phyloP scores from a whole-genome alignment of 2,113 vertebrate species.

The Eptatretus burgeri region DNA sequence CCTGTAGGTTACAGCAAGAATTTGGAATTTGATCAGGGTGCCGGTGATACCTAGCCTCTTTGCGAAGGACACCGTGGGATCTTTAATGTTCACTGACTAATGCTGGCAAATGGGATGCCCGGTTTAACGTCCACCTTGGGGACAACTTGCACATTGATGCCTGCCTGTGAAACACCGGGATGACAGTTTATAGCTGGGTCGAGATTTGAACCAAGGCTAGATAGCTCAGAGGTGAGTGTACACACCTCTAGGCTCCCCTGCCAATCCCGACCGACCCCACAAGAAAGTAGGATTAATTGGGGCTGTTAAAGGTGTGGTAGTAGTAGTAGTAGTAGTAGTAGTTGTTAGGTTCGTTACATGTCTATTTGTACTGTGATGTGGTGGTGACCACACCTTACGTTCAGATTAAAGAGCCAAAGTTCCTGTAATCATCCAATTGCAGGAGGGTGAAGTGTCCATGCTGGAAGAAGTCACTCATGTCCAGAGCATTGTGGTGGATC shows the following conservation, averaged over 20 bases:
- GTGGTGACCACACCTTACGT: not conserved
- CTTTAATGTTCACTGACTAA: no score
- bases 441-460: slow-evolving; percentile 42
- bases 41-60: no score
- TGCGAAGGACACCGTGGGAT: no score
- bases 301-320: not conserved
- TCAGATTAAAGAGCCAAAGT: not conserved
- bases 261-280: not conserved
- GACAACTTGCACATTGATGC: no score
- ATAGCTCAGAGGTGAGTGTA: not conserved
- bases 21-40: no score
- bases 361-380: slow-evolving; percentile 4
- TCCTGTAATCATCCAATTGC: not conserved
- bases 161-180: no score
- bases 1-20: no score
- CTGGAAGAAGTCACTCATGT: slow-evolving; percentile 37
- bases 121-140: no score
- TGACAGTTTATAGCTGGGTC: no score
- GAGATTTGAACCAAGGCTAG: not conserved
- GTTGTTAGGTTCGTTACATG: not conserved
- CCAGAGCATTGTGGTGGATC: slow-evolving; percentile 34
- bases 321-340: not conserved
- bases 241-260: not conserved
- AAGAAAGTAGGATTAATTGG: not conserved
- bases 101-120: no score